phyloP scores from a whole-genome alignment of 2,797 vertebrate species.

The Apodemus agrarius region DNA sequence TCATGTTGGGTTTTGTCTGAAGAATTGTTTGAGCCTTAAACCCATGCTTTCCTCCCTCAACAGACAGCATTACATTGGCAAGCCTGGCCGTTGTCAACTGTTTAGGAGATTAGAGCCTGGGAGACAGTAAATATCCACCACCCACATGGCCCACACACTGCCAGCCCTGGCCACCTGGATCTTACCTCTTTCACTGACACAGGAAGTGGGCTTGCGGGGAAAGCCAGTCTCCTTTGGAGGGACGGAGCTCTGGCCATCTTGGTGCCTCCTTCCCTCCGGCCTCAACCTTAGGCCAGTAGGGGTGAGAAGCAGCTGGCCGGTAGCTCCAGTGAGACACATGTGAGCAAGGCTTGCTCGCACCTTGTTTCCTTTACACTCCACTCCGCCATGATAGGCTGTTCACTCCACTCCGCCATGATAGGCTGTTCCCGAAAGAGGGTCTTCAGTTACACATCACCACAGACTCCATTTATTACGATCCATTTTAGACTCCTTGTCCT shows the following conservation, averaged over 20 bases:
- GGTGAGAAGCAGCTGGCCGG: not conserved
- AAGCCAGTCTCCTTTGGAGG: not conserved
- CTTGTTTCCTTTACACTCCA: not conserved
- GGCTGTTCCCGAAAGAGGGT: not conserved
- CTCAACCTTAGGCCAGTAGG: not conserved
- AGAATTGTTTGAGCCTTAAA: not conserved
- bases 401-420: not conserved
- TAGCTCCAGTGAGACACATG: not conserved
- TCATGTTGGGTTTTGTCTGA: conserved; percentile 21
- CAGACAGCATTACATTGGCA: not conserved
- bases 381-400: not conserved
- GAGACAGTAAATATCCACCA: not conserved
- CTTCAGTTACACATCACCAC: not conserved
- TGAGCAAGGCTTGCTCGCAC: not conserved
- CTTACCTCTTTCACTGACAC: not conserved
- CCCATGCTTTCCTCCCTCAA: not conserved
- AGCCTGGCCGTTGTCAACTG: not conserved
- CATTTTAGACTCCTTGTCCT: conserved; percentile 43
- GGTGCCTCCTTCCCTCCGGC: too few species aligned
- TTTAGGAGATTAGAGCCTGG: conserved; percentile 1
- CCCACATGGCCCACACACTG: not conserved
- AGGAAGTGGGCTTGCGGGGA: not conserved
- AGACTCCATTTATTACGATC: not conserved
- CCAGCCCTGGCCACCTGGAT: not conserved
- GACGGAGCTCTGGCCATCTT: not conserved